phyloP scores from a whole-genome alignment of 2,888 invertebrate genomes.

The Frankliniella fusca region DNA sequence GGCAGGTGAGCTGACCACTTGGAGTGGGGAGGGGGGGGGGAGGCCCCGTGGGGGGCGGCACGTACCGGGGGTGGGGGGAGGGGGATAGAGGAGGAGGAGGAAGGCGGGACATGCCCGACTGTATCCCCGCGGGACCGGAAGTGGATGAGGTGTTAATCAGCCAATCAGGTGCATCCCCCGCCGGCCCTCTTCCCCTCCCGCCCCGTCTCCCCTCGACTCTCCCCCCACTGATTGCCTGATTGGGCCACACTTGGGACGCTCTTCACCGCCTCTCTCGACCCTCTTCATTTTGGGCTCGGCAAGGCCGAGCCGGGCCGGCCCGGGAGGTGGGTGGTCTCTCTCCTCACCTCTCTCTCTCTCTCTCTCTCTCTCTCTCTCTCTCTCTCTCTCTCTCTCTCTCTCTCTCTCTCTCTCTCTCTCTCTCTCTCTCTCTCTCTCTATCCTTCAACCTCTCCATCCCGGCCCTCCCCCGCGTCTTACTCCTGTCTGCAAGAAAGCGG shows the following conservation, averaged over 20 bases:
- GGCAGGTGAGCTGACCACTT: not conserved
- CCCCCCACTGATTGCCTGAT: slow-evolving; percentile 9
- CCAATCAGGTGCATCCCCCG: slow-evolving; percentile 14
- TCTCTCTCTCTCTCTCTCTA: not conserved
- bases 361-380: slow-evolving; percentile 1
- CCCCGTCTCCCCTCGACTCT: not conserved
- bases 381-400: slow-evolving; percentile 1
- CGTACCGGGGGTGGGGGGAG: not conserved
- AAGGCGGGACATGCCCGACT: not conserved
- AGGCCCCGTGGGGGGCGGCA: not conserved
- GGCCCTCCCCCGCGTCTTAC: not conserved
- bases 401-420: not conserved
- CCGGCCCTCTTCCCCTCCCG: not conserved
- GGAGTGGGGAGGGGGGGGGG: not conserved
- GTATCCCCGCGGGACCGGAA: not conserved
- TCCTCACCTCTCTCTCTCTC: not conserved
- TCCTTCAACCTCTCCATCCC: not conserved
- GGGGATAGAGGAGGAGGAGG: not conserved
- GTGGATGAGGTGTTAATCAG: slow-evolving; percentile 26
- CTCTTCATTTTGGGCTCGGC: not conserved
- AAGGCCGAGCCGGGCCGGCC: not conserved
- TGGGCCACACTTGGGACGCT: slow-evolving; percentile 17
- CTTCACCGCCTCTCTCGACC: not conserved
- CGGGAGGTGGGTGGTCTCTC: not conserved
- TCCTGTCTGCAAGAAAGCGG: too few species aligned